Evolutionary conservation across 2,797 vertebrate species (phyloP).

Genomic region (Numenius phaeopus): DNA sequence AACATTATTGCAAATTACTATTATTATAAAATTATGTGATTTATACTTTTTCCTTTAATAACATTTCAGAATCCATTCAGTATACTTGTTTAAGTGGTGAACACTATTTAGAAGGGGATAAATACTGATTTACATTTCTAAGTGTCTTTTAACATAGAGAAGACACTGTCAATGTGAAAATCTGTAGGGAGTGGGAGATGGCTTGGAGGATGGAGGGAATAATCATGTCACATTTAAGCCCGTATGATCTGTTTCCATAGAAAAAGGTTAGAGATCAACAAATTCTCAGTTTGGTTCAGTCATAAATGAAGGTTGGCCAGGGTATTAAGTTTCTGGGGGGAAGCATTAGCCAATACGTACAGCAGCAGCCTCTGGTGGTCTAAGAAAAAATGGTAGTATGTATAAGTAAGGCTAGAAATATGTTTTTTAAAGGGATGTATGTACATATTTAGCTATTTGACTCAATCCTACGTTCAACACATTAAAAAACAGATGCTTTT

Average conservation of each 20-base stretch:
- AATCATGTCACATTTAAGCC: slow-evolving; percentile 9
- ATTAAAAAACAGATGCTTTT: slow-evolving; percentile 80
- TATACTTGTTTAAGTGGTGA: slow-evolving; percentile 2
- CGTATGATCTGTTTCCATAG: neutral
- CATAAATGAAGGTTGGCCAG: slow-evolving; percentile 32
- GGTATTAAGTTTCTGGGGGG: slow-evolving; percentile 29
- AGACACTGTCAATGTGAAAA: neutral
- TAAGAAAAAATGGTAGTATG: slow-evolving; percentile 66
- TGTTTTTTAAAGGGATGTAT: slow-evolving; percentile 67
- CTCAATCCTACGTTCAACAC: slow-evolving; percentile 69
- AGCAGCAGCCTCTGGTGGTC: slow-evolving; percentile 80
- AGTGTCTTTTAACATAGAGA: slow-evolving; percentile 12
- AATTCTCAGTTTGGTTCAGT: slow-evolving; percentile 13
- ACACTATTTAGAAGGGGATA: slow-evolving; percentile 1
- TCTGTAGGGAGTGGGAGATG: slow-evolving; percentile 5
- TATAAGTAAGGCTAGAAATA: slow-evolving; percentile 60
- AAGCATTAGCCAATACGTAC: slow-evolving; percentile 65
- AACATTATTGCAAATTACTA: neutral
- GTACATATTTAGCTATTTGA: slow-evolving; percentile 80
- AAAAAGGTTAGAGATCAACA: slow-evolving; percentile 37
- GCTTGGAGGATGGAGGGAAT: neutral
- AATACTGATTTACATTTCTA: slow-evolving; percentile 49
- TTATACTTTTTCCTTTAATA: slow-evolving; percentile 12
- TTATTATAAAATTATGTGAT: neutral
- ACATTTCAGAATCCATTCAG: neutral